A percentile compares a stretch with the other conserved stretches of the same genome.
Conservation (phyloP, 2,113 vertebrate species). For the Aspidoscelis tigris region DNA sequence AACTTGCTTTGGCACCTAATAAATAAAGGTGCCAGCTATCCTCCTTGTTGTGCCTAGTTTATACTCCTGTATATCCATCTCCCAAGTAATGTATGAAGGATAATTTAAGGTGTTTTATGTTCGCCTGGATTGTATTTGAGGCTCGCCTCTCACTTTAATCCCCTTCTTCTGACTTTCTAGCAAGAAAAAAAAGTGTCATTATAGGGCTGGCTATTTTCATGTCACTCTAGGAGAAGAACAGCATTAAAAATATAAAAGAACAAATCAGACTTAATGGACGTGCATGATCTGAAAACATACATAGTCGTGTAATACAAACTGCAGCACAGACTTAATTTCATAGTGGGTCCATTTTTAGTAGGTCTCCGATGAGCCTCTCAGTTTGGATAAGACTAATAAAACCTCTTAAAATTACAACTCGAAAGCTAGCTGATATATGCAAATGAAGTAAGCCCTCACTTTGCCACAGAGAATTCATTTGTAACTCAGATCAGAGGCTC, state of each 20-base stretch:
- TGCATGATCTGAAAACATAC: not conserved
- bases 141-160: too few relatives aligned
- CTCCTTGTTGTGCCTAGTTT: not conserved
- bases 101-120: not conserved
- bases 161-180: too few relatives aligned
- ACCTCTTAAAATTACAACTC: constrained; percentile 76
- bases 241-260: constrained; percentile 37
- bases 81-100: not conserved
- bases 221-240: constrained; percentile 37
- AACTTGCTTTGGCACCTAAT: not conserved
- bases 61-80: not conserved
- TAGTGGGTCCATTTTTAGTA: constrained; percentile 64
- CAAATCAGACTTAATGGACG: not conserved
- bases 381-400: constrained; percentile 78
- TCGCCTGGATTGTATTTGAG: not conserved
- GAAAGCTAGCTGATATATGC: constrained; percentile 75
- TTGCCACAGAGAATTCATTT: constrained; percentile 80
- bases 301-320: constrained; percentile 27
- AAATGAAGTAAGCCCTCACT: constrained; percentile 75
- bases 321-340: constrained; percentile 59
- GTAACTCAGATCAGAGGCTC: constrained; percentile 80
- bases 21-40: not conserved
- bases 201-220: constrained; percentile 56
- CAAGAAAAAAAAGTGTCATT: constrained; percentile 10
- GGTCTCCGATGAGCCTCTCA: constrained; percentile 69